Percentiles rank a stretch among this genome's conserved stretches.
Evolutionary conservation across 1,140 invertebrate species (phyloP).

Genomic region (Papilio xuthus): DNA sequence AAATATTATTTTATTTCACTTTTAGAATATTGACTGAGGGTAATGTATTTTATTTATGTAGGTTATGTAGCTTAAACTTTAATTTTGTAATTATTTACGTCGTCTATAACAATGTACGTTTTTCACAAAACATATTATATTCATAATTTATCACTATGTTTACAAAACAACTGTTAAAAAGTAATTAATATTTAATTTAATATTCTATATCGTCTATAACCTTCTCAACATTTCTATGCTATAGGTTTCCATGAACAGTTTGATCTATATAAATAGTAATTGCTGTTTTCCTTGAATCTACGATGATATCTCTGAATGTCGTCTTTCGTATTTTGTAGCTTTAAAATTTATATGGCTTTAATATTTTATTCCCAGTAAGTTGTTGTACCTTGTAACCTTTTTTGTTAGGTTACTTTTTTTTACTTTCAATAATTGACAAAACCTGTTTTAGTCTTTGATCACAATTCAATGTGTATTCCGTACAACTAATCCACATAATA

Average conservation of each 20-base stretch:
- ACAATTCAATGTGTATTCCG: too few relatives aligned
- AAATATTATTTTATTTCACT: not conserved
- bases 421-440: too few relatives aligned
- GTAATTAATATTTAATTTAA: too few relatives aligned
- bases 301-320: not conserved
- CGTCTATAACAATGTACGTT: not conserved
- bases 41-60: not conserved
- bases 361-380: not conserved
- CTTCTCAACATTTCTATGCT: not conserved
- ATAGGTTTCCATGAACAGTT: not conserved
- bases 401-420: not conserved
- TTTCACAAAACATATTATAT: not conserved
- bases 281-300: constrained; percentile 2
- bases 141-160: not conserved
- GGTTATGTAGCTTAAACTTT: not conserved
- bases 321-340: not conserved
- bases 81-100: not conserved
- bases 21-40: not conserved
- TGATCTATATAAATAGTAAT: not conserved
- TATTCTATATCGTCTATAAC: not conserved
- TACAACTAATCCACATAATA: not conserved
- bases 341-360: not conserved
- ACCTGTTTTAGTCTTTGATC: too few relatives aligned
- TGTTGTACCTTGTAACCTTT: not conserved
- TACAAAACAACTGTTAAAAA: not conserved